These are phyloP conservation scores for Meghimatium bilineatum DNA, from an alignment of 2,888 invertebrate species.

Conservation along the genomic window DNA sequence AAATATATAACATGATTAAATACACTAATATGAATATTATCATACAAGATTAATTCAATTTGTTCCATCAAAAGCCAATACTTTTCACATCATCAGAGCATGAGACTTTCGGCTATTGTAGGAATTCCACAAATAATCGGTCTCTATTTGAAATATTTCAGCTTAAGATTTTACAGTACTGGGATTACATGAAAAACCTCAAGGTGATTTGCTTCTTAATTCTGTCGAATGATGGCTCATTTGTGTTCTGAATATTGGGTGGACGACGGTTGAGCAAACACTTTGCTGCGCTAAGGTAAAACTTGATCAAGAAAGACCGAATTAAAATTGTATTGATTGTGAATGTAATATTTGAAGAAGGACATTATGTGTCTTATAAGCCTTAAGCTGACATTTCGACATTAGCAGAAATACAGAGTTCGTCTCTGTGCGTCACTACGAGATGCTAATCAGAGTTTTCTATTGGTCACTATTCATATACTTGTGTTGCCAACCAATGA, in stretches of 20 bases:
- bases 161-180: background rate
- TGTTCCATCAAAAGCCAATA: background rate
- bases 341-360: constrained; percentile 30
- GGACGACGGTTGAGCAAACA: constrained; percentile 22
- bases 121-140: constrained; percentile 4
- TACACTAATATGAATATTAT: too few species aligned
- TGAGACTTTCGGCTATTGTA: constrained; percentile 6
- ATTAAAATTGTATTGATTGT: constrained; percentile 32
- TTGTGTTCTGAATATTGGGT: constrained; percentile 11
- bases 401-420: too few species aligned
- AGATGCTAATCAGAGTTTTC: too few species aligned
- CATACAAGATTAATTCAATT: background rate
- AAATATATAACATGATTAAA: too few species aligned
- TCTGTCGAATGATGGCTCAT: background rate
- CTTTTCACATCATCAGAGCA: background rate
- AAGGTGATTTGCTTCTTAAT: constrained; percentile 18
- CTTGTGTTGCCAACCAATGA: too few species aligned
- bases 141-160: background rate
- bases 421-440: too few species aligned
- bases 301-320: background rate
- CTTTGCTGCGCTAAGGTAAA: constrained; percentile 15
- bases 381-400: too few species aligned
- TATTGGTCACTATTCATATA: too few species aligned
- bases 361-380: constrained; percentile 11
- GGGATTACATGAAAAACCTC: constrained; percentile 4